Conservation (phyloP, 1,140 invertebrate genomes). For the Drosophila murphyi region DNA sequence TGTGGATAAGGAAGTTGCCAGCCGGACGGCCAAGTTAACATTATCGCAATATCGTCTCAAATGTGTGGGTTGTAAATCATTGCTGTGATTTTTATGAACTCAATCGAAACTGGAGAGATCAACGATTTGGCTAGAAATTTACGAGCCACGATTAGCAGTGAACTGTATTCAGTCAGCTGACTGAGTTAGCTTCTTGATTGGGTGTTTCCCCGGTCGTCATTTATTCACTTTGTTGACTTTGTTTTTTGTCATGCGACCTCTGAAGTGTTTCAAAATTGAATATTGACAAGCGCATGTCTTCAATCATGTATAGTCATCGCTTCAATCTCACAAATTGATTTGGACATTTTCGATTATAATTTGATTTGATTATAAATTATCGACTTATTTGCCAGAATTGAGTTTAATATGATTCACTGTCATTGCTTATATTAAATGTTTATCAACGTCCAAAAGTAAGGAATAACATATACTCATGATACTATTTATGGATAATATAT, state of each 20-base stretch:
- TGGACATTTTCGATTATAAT: conserved; percentile 41
- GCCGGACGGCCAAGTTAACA: conserved; percentile 1
- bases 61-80: conserved; percentile 47
- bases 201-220: conserved; percentile 47
- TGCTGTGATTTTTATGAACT: conserved; percentile 69
- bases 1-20: not conserved
- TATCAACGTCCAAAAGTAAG: not conserved
- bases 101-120: conserved; percentile 48
- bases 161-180: conserved; percentile 59
- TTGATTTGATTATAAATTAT: conserved; percentile 37
- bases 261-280: not conserved
- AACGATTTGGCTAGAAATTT: conserved; percentile 45
- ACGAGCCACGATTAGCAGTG: conserved; percentile 53
- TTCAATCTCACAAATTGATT: conserved; percentile 28
- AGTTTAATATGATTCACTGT: conserved; percentile 10
- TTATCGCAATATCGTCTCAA: conserved; percentile 5
- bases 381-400: conserved; percentile 7
- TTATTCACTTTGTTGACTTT: conserved; percentile 1
- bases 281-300: conserved; percentile 25
- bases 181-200: conserved; percentile 4
- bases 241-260: not conserved
- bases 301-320: not conserved
- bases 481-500: not conserved
- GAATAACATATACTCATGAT: not conserved
- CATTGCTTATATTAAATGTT: not conserved